Evolutionary conservation across 2,113 vertebrate genomes (phyloP).

Genomic region (Vulpes ferrilata): DNA sequence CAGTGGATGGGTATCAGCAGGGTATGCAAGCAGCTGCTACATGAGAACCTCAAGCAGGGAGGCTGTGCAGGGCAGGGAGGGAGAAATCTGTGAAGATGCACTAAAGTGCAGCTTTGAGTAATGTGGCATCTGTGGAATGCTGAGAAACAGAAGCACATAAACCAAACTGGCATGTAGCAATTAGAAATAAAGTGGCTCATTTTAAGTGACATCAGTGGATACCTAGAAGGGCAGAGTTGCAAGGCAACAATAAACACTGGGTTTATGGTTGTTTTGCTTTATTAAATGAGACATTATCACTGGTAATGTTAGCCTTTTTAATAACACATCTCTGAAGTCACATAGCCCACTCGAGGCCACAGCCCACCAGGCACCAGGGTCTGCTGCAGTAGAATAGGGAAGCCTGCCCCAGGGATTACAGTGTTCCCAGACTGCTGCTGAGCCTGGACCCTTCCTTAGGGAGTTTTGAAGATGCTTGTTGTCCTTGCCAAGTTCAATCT

Average conservation of each 20-base stretch:
- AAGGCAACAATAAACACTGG: slow-evolving; percentile 14
- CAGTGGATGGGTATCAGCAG: neutral
- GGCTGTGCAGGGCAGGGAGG: neutral
- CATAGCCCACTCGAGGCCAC: neutral
- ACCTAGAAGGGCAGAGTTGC: slow-evolving; percentile 20
- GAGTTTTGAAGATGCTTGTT: neutral
- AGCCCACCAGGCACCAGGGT: neutral
- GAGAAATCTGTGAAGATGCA: slow-evolving; percentile 57
- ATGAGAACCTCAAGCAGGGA: slow-evolving; percentile 42
- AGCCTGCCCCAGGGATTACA: neutral
- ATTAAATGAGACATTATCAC: neutral
- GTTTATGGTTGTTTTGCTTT: neutral
- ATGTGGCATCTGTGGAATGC: slow-evolving; percentile 64
- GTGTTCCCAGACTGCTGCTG: neutral
- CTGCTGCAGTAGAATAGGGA: neutral
- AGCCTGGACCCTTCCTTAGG: neutral
- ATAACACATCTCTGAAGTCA: slow-evolving; percentile 20
- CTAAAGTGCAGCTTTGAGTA: slow-evolving; percentile 47
- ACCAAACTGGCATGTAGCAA: slow-evolving; percentile 56
- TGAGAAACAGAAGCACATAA: slow-evolving; percentile 65
- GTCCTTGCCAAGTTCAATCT: slow-evolving; percentile 7
- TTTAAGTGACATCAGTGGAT: slow-evolving; percentile 27
- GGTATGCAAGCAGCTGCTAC: slow-evolving; percentile 27
- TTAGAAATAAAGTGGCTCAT: slow-evolving; percentile 63
- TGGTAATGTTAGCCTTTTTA: slow-evolving; percentile 33